Evolutionary conservation across 2,113 vertebrate genomes (phyloP).

Genomic region (Tiliqua scincoides): DNA sequence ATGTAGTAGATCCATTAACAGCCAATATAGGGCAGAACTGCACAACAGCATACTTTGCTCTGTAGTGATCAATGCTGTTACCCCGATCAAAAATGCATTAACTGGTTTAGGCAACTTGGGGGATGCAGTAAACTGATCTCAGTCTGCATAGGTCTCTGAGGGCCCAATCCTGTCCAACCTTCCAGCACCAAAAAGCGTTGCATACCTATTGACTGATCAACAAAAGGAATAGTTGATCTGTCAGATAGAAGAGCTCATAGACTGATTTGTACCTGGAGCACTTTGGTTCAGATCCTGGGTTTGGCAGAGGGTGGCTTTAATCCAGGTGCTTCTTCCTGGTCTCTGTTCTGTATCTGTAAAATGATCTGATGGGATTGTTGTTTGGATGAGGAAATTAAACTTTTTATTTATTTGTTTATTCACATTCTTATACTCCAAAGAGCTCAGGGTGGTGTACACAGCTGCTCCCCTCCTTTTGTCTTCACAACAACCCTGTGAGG

Average conservation of each 20-base stretch:
- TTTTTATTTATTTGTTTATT: no score
- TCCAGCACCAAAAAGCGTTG: neutral
- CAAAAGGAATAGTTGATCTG: no score
- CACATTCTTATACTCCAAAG: no score
- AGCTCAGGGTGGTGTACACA: no score
- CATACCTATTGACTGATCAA: no score
- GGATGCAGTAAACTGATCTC: slow-evolving; percentile 19
- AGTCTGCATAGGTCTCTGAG: neutral
- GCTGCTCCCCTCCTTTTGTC: no score
- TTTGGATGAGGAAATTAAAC: neutral
- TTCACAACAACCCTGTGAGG: no score
- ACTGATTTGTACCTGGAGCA: no score
- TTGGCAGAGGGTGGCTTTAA: no score
- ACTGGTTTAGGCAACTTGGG: slow-evolving; percentile 9
- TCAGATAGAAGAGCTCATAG: no score
- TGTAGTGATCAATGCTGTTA: neutral
- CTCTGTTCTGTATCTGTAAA: neutral
- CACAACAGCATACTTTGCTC: neutral
- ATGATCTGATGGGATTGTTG: neutral
- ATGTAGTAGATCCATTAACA: slow-evolving; percentile 28
- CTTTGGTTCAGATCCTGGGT: no score
- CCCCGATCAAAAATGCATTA: slow-evolving; percentile 20
- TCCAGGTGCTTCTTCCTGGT: no score
- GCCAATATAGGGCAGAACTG: slow-evolving; percentile 26
- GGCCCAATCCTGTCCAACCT: neutral